Percentiles rank a stretch among this genome's conserved stretches.
phyloP scores from a whole-genome alignment of 64 coral and sea anemone genomes.

The Dendrophyllia cribrosa region DNA sequence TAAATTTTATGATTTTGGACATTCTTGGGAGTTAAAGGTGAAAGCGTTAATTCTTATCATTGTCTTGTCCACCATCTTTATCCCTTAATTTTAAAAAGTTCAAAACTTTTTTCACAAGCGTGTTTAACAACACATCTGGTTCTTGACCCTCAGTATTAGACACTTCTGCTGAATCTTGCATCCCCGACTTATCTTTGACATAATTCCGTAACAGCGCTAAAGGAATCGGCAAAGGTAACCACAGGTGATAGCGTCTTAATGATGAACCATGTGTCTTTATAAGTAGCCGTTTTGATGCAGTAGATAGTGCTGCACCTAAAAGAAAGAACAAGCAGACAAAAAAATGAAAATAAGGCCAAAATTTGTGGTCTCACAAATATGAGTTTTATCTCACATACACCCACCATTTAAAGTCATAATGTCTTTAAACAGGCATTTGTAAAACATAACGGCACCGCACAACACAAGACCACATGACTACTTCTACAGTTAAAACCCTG shows the following conservation, averaged over 20 bases:
- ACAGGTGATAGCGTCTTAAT: constrained; percentile 87
- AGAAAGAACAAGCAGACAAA: not conserved
- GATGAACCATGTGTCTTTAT: constrained; percentile 91
- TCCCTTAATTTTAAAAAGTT: not conserved
- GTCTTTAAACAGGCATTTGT: too few species aligned
- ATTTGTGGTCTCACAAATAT: too few species aligned
- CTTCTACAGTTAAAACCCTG: too few species aligned
- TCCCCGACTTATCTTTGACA: not conserved
- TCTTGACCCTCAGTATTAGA: not conserved
- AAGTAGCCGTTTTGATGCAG: constrained; percentile 43
- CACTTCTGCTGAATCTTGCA: not conserved
- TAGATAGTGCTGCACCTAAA: constrained; percentile 75
- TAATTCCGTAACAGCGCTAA: constrained; percentile 31
- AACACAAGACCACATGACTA: too few species aligned
- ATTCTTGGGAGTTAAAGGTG: too few species aligned
- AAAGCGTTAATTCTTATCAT: not conserved
- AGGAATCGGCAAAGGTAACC: constrained; percentile 82
- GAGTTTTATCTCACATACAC: too few species aligned
- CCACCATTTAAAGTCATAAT: too few species aligned
- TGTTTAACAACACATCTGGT: not conserved
- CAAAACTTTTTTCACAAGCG: not conserved
- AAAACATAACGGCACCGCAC: too few species aligned
- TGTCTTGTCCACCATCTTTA: not conserved
- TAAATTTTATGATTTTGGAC: too few species aligned
- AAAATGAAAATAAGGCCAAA: not conserved